Evolutionary conservation across 2,113 vertebrate species (phyloP).

Genomic region (Microtus richardsoni): DNA sequence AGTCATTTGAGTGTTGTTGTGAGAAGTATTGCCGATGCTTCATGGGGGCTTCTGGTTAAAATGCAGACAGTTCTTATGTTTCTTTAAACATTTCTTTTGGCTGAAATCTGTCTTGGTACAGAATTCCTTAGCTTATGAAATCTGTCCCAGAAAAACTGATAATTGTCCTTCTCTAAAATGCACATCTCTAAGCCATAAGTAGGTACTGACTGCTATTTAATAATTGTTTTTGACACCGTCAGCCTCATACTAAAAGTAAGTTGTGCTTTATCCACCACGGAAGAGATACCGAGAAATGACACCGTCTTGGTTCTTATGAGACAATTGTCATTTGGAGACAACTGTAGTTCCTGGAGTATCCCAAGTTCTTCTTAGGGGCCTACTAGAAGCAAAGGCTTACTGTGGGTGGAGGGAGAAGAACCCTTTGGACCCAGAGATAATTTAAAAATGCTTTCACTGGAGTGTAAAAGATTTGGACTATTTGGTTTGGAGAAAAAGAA

Average conservation of each 20-base stretch:
- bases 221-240: background rate
- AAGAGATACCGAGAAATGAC: conserved; percentile 36
- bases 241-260: background rate
- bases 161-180: background rate
- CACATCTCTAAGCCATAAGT: background rate
- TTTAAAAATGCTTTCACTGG: background rate
- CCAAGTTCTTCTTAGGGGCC: background rate
- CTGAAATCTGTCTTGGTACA: background rate
- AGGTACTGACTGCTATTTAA: conserved; percentile 40
- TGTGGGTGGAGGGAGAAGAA: accelerated
- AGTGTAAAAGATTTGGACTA: background rate
- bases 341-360: background rate
- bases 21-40: background rate
- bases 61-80: background rate
- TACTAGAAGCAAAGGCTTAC: background rate
- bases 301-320: background rate
- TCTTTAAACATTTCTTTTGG: background rate
- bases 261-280: background rate
- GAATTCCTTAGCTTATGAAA: background rate
- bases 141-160: conserved; percentile 34
- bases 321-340: conserved; percentile 12
- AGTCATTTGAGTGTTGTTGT: background rate
- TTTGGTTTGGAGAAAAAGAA: background rate
- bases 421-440: accelerated
- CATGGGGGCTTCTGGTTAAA: background rate